Percentiles rank a stretch among this genome's conserved stretches.
Evolutionary conservation across 2,888 invertebrate genomes (phyloP).

Genomic region (Agrochola litura): DNA sequence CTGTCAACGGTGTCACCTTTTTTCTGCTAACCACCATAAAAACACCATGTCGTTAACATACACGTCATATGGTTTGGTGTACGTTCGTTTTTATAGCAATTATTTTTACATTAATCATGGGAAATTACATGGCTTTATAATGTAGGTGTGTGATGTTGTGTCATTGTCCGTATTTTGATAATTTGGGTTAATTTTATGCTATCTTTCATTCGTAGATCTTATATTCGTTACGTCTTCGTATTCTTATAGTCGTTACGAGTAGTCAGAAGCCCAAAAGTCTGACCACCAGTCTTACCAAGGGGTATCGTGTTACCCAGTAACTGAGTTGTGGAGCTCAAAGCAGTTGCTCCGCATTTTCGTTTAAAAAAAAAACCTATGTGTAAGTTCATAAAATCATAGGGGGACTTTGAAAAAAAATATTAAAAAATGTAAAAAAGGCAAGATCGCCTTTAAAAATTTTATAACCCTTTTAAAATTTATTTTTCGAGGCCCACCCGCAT

Average conservation of each 20-base stretch:
- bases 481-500: no score
- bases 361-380: no score
- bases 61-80: constrained; percentile 70
- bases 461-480: no score
- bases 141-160: constrained; percentile 13
- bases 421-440: no score
- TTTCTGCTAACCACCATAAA: constrained; percentile 46
- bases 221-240: no score
- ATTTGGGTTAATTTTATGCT: not conserved
- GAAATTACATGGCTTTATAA: constrained; percentile 53
- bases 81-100: constrained; percentile 72
- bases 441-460: no score
- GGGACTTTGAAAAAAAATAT: no score
- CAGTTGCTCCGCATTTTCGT: not conserved
- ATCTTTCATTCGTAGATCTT: not conserved
- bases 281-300: not conserved
- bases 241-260: not conserved
- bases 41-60: constrained; percentile 63
- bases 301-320: not conserved
- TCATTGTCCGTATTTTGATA: constrained; percentile 3
- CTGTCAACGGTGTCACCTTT: constrained; percentile 57
- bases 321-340: not conserved
- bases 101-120: constrained; percentile 78
- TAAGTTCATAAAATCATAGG: no score
- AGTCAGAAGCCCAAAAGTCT: not conserved